Base-by-base conservation (phyloP, 1,140 invertebrate species). In the Saccostrea cuccullata region DNA sequence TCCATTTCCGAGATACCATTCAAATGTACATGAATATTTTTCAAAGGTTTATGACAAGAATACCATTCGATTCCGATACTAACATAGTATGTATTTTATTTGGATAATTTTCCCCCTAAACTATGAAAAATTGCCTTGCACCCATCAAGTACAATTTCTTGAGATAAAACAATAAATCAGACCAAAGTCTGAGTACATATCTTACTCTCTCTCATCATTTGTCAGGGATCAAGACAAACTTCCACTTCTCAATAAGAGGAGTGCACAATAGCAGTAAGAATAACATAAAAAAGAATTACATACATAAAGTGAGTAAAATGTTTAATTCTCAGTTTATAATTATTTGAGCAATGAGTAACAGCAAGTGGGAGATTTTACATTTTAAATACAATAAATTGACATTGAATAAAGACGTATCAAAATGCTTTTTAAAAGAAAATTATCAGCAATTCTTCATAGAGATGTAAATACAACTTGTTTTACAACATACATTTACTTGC, bases 301-400 rank as follows among this genome's bases (percentile, higher is more conserved):
- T 60, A 20, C 2, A 64, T 64, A 20, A 20, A 20, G 58, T 60
- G 58, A 64, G 17, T 64, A 64, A 64, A 20, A 64, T 64, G n/a
- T 64, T 64, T 64, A 20, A 64, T 64, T 64, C 58, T 64, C 58
- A 64, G n/a, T 4, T 64, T 20, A 64, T 17, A 64, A 64, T 20
- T 64, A 47, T 47, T 17, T 64, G 58, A 64, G 58, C 58, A 64
- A 64, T 64, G 58, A 64, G 58, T 64, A 64, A 60, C 58, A 64
- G 58, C 17, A 17, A 64, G 58, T 64, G 58, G 58, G 58, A 64
- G n/a, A 64, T 20, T 6, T n/a, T n/a, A 17, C 58, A 64, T 20
- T 64, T 36, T 36, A 36, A 36, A 64, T 17, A 64, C 58, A 20
- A 64, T 20, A 64, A 20, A 17, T 64, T 64, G n/a, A 64, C 17